A percentile compares a stretch with the other conserved stretches of the same genome.
Evolutionary conservation across 2,797 vertebrate species (phyloP).

Genomic region (Poecilia wingei): DNA sequence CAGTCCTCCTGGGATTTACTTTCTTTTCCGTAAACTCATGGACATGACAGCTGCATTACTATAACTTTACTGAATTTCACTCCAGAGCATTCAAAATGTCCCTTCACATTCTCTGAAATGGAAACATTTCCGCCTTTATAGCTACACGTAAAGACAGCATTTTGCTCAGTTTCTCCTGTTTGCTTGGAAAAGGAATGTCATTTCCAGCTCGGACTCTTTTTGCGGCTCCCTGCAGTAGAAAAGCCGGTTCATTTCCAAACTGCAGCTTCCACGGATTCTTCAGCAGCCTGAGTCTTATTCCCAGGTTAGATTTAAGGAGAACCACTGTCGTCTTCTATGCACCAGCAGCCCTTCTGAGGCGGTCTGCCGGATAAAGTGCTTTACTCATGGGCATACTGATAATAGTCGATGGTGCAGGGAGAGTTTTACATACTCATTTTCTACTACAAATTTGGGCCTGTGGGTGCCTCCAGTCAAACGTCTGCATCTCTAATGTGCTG

Average conservation of each 20-base stretch:
- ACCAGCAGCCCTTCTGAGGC: constrained; percentile 14
- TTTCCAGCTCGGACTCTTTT: background rate
- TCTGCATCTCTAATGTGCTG: constrained; percentile 57
- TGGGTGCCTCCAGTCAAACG: constrained; percentile 38
- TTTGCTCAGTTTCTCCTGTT: background rate
- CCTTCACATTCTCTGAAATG: background rate
- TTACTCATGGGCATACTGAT: constrained; percentile 41
- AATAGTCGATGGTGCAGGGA: constrained; percentile 24
- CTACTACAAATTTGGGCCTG: constrained; percentile 25
- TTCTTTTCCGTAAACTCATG: background rate
- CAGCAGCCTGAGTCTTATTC: background rate
- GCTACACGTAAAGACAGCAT: background rate
- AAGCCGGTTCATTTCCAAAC: too few species aligned
- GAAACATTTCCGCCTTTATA: background rate
- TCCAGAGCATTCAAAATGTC: background rate
- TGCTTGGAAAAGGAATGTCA: background rate
- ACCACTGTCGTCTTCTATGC: background rate
- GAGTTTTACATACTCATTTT: constrained; percentile 31
- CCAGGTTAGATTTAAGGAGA: constrained; percentile 11
- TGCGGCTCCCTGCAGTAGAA: background rate
- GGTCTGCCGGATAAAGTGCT: constrained; percentile 18
- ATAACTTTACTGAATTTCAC: background rate
- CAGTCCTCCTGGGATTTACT: background rate
- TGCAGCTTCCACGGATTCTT: background rate
- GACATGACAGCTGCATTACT: background rate